phyloP scores from a whole-genome alignment of 2,888 invertebrate genomes.

The Campoplex capitator region DNA sequence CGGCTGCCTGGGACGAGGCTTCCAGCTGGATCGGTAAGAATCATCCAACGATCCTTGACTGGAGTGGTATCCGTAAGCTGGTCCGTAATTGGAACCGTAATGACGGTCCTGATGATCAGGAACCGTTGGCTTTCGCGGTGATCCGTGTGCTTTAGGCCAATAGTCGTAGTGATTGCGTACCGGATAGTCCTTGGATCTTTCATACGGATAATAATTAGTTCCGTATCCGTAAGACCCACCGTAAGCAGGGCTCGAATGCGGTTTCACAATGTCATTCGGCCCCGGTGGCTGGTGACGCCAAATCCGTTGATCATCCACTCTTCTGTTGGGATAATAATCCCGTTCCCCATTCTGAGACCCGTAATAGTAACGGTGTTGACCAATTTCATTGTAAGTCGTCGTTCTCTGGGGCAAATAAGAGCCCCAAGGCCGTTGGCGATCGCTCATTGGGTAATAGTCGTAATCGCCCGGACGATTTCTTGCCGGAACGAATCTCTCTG shows the following conservation, averaged over 20 bases:
- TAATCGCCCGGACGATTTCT: constrained; percentile 69
- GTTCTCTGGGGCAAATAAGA: constrained; percentile 38
- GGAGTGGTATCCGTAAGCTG: constrained; percentile 77
- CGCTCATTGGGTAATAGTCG: constrained; percentile 38
- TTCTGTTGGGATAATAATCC: constrained; percentile 67
- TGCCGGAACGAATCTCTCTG: constrained; percentile 48
- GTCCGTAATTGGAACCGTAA: constrained; percentile 88
- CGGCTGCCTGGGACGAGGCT: constrained; percentile 39
- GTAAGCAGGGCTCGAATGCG: constrained; percentile 10
- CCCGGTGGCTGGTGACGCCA: constrained; percentile 16
- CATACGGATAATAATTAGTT: constrained; percentile 15
- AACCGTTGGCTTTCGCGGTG: constrained; percentile 21
- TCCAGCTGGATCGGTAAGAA: constrained; percentile 57
- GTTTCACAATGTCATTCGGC: constrained; percentile 29
- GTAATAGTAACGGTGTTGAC: constrained; percentile 34
- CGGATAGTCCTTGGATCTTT: background rate
- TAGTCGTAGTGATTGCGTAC: constrained; percentile 15
- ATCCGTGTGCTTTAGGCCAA: constrained; percentile 17
- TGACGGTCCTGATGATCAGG: constrained; percentile 32
- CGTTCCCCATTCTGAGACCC: background rate
- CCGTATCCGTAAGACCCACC: constrained; percentile 53
- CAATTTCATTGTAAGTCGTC: constrained; percentile 23
- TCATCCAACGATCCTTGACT: constrained; percentile 68
- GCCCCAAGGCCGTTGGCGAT: constrained; percentile 8
- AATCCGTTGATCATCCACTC: constrained; percentile 58